Base-by-base conservation (phyloP, 2,797 vertebrate genomes). In the Trematomus bernacchii region DNA sequence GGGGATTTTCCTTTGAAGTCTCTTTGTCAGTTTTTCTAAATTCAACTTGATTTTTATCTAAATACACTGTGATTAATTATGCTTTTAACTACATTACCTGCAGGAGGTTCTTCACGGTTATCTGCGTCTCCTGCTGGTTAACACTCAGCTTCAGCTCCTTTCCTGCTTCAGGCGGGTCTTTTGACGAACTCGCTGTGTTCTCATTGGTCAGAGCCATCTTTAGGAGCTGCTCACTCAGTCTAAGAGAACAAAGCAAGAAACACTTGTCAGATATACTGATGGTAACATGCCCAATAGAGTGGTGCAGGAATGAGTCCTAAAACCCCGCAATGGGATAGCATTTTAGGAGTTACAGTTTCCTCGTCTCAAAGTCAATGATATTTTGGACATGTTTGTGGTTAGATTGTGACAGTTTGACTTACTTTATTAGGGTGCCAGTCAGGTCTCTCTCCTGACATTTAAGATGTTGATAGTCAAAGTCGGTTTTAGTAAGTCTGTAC, bases 141-240 rank as follows among this genome's bases (percentile, higher is more conserved):
- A 64, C 60, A 46, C 48, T 76, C 53, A 71, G 3, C 53, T 69
- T 80, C 62, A 79, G 64, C 71, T 77, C 74, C 50, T 52, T 18
- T n/a, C 58, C 61, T n/a, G 58, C 58, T 1, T 59, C 64, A 16
- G 10, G 40, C 5, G 43, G 37, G 2, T 61, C 48, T 48, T 76
- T 54, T 60, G 78, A 77, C 42, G n/a, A 82, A 43, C 66, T 73
- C 15, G 51, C 58, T 0, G 67, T 8, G 55, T 67, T 58, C 5
- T 80, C 58, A 23, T 19, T 12, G 1, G 68, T 78, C 47, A 87
- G 51, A 54, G 50, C 68, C 66, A 83, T 82, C 58, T 47, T 68
- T 18, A 67, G 66, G 23, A 88, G 54, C 53, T 68, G 54, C 23
- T 72, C 75, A 12, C 30, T 76, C 12, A 85, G 46, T 33, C 87